Evolutionary conservation across 1,140 invertebrate genomes (phyloP).

Genomic region (Leptopilina boulardi): DNA sequence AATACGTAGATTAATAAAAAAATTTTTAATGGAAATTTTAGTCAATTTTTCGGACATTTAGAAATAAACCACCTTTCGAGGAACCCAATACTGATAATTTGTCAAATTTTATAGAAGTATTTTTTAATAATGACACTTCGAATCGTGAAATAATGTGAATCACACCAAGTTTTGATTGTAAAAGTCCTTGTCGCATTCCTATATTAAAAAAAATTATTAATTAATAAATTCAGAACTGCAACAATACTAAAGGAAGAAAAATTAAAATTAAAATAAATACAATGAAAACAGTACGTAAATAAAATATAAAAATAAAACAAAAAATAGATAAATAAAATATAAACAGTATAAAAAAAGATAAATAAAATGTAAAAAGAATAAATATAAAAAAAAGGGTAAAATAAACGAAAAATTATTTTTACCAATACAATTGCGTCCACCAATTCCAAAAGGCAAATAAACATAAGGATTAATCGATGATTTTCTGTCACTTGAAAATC

Average conservation of each 20-base stretch:
- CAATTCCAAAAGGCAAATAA: neutral
- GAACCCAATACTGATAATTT: neutral
- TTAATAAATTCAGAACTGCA: neutral
- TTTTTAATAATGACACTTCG: constrained; percentile 64
- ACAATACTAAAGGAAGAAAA: too few species aligned
- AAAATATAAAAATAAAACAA: too few species aligned
- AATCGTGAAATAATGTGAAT: constrained; percentile 69
- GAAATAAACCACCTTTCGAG: neutral
- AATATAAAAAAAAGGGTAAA: too few species aligned
- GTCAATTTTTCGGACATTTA: neutral
- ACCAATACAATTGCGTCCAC: neutral
- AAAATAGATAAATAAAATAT: too few species aligned
- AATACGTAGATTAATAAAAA: too few species aligned
- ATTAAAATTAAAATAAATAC: constrained; percentile 9
- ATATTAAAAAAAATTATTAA: constrained; percentile 39
- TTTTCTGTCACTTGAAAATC: neutral
- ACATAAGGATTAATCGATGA: neutral
- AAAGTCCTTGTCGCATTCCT: constrained; percentile 79
- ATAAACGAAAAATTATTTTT: neutral
- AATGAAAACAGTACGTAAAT: too few species aligned
- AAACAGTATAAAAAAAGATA: too few species aligned
- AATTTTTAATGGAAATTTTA: neutral
- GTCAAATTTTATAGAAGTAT: constrained; percentile 56
- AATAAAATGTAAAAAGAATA: too few species aligned
- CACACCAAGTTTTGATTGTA: constrained; percentile 80